Evolutionary conservation across 2,797 vertebrate genomes (phyloP), one percentile per base, ranked within the genome.

Genomic region (Leptoclinus maculatus): DNA sequence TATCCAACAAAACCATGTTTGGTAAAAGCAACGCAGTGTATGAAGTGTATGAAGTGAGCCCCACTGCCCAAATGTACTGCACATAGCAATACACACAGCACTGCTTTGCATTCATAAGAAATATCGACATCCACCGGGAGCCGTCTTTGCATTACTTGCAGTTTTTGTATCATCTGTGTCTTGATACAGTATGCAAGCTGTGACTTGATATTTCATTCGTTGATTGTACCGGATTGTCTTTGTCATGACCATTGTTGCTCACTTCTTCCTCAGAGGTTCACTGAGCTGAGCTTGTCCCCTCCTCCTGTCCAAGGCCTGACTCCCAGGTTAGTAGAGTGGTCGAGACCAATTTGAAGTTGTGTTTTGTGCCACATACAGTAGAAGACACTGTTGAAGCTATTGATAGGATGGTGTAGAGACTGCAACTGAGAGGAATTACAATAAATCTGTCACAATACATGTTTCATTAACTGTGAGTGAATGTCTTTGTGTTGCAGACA

Each of bases 261-360:
- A 65, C 51, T 56, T n/a, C 56, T 60, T 68, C 67, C 41, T 16
- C 92, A 99, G 98, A 96, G 97, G 79, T 98, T 97, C 12, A 89
- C 95, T 73, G 98, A 99, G 80, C 94, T 96, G 77, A 95, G 94
- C 71, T 85, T 97, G 93, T 94, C 97, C 62, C 96, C 96, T 2
- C 90, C 97, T 21, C 74, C 97, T 70, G 93, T 93, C 59, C 95
- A 95, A 59, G 95, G 96, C 77, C 92, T 97, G 39, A 83, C 96
- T 67, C 94, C 96, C 58, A 97, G 97, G 98, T 99, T 91, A 89
- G 93, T 86, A 27, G 74, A 66, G 10, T 23, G 39, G 51, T 43
- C 39, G 2, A 34, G 38, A 38, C 9, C 34, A 45, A 1, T 65
- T 19, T 38, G 5, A 25, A n/a, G 6, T 65, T 59, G 19, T 53